Evolutionary conservation across 2,888 invertebrate species (phyloP).

Genomic region (Celastrina argiolus): DNA sequence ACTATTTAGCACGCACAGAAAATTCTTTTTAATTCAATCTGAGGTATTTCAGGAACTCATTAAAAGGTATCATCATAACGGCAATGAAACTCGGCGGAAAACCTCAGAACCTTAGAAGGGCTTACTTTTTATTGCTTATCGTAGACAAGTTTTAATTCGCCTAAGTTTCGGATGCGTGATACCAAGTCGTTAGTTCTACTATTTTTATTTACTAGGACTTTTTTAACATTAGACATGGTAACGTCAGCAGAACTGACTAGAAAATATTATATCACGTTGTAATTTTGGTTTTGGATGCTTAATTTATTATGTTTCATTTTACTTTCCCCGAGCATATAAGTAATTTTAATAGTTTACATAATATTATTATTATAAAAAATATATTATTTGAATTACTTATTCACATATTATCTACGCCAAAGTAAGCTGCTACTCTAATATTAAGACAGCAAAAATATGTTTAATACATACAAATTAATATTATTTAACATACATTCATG

Average conservation of each 20-base stretch:
- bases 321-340: too few relatives aligned
- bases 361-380: too few relatives aligned
- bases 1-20: conserved; percentile 6
- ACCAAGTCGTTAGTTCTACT: conserved; percentile 64
- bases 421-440: too few relatives aligned
- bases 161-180: conserved; percentile 72
- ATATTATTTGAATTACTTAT: too few relatives aligned
- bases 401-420: too few relatives aligned
- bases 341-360: too few relatives aligned
- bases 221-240: conserved; percentile 60
- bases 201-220: conserved; percentile 61
- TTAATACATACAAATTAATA: too few relatives aligned
- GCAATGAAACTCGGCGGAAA: conserved; percentile 30
- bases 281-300: not conserved
- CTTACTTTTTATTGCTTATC: conserved; percentile 73
- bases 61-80: conserved; percentile 31
- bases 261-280: not conserved
- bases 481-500: too few relatives aligned
- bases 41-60: conserved; percentile 27
- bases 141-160: conserved; percentile 74
- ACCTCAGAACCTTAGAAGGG: conserved; percentile 53
- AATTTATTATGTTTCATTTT: too few relatives aligned
- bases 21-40: conserved; percentile 19
- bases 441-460: too few relatives aligned
- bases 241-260: not conserved